Base-by-base conservation (phyloP, 37 sponge, comb jelly and placozoan genomes). In the Cladorhizidae sp. region DNA sequence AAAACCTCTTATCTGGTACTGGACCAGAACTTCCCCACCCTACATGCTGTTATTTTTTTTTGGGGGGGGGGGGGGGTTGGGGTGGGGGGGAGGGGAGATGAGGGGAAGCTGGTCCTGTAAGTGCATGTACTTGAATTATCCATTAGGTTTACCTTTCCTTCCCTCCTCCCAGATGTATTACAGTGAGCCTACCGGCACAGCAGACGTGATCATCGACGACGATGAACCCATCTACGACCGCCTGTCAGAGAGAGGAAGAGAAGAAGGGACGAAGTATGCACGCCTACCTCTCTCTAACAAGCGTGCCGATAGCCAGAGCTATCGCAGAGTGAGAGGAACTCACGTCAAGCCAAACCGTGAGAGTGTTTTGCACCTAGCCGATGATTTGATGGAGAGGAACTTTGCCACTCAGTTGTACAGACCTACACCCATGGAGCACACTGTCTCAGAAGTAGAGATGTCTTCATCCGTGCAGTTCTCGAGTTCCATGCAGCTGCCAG, bases 191-290 rank as follows among this genome's bases (percentile, higher is more conserved):
- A 58, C 36, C n/a, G n/a, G n/a, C 38, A 43, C 12, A 33, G 33
- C 33, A 12, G 31, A 62, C 57, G 0, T 65, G 50, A 72, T 11
- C 23, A 8, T 64, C 37, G 77, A 76, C 56, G 84, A 84, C 31
- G 56, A 69, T 14, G 84, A 84, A n/a, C 84, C 84, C 3, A 25
- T 84, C 6, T 84, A 84, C 41, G 84, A 84, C 57, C 38, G 77
- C 15, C 84, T 84, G 20, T 21, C 40, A 55, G 69, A 41, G 58
- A 41, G 37, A 29, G 49, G 43, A 20, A 17, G 31, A 17, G n/a
- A 56, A 35, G 56, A 7, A 1, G n/a, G 2, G 15, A 22, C 21
- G 25, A 23, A 7, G 23, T 0, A 81, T 1, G 28, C 69, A 31
- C 41, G 1, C 3, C 0, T 59, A 3, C 49, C 74, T 37, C 59